These are phyloP conservation scores for Heterocephalus glaber DNA, from an alignment of 2,113 vertebrate species.

Conservation along the genomic window DNA sequence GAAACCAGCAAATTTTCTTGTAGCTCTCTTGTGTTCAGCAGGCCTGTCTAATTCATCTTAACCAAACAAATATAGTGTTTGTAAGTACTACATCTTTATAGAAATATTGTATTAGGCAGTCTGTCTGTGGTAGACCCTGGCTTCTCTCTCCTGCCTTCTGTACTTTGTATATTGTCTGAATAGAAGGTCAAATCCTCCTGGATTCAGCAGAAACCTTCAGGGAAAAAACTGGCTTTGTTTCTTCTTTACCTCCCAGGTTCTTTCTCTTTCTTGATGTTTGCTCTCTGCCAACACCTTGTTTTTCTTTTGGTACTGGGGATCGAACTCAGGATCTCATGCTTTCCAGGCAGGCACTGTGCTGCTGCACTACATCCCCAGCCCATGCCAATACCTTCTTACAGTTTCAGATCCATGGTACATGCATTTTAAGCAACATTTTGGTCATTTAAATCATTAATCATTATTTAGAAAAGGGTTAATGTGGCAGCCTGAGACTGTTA, in stretches of 20 bases:
- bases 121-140: background rate
- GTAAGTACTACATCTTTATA: background rate
- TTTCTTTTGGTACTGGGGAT: no score
- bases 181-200: background rate
- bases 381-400: conserved; percentile 4
- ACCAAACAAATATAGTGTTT: background rate
- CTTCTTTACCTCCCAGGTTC: background rate
- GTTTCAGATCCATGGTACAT: background rate
- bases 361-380: no score
- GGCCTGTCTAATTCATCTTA: background rate
- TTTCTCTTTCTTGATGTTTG: background rate
- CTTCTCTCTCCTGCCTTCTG: background rate
- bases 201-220: background rate
- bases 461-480: background rate
- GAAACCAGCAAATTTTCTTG: background rate
- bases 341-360: no score
- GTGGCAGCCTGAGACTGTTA: background rate
- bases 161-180: background rate
- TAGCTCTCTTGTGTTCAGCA: background rate
- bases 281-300: background rate
- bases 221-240: background rate
- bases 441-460: background rate
- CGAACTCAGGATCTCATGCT: no score
- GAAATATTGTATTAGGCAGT: background rate
- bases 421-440: background rate